phyloP scores from a whole-genome alignment of 2,888 invertebrate genomes.

The Corbicula japonica region DNA sequence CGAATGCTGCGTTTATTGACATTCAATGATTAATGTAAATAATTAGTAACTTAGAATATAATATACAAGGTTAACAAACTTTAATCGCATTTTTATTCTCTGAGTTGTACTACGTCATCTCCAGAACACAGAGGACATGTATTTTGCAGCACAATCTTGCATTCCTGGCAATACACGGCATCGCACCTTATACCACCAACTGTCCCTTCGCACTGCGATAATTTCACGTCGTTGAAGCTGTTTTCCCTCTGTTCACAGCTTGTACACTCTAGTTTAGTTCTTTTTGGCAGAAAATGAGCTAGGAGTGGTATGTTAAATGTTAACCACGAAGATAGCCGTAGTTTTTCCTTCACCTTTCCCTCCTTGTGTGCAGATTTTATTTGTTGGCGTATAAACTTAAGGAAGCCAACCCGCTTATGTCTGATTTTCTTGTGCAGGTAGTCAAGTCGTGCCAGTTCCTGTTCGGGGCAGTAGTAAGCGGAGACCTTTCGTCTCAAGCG shows the following conservation, averaged over 20 bases:
- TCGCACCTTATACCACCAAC: conserved; percentile 58
- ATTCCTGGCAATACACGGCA: conserved; percentile 66
- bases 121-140: conserved; percentile 61
- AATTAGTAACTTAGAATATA: too few species aligned
- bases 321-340: conserved; percentile 58
- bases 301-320: conserved; percentile 46
- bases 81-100: background rate
- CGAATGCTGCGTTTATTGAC: too few species aligned
- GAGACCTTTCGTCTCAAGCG: conserved; percentile 64
- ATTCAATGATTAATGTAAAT: too few species aligned
- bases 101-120: conserved; percentile 26
- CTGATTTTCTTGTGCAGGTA: conserved; percentile 70
- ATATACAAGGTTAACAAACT: background rate
- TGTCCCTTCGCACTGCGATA: conserved; percentile 44
- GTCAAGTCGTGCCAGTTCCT: conserved; percentile 61
- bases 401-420: conserved; percentile 61
- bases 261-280: conserved; percentile 47
- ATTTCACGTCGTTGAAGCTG: conserved; percentile 36
- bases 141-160: conserved; percentile 50
- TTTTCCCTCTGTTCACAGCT: conserved; percentile 60
- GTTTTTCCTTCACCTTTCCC: conserved; percentile 51
- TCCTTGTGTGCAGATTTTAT: conserved; percentile 62
- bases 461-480: conserved; percentile 68
- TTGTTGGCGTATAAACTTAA: conserved; percentile 63
- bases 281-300: conserved; percentile 26